A percentile compares a stretch with the other conserved stretches of the same genome.
phyloP scores from a whole-genome alignment of 2,797 vertebrate genomes.

The Onychomys leucogaster region DNA sequence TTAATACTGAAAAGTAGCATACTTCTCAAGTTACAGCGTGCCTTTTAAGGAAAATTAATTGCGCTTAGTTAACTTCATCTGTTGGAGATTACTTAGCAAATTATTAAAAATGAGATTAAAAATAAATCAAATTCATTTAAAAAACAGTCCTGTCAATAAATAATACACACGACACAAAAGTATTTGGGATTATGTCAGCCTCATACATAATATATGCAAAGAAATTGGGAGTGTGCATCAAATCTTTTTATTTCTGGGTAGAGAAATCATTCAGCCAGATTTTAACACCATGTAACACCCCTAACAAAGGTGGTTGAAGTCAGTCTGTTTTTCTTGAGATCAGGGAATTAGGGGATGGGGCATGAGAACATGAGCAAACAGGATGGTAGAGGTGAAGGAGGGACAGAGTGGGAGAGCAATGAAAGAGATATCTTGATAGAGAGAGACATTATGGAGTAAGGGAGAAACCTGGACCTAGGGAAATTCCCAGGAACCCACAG shows the following conservation, averaged over 20 bases:
- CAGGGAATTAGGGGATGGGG: not conserved
- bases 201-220: not conserved
- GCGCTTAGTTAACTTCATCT: not conserved
- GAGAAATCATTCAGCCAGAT: not conserved
- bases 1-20: not conserved
- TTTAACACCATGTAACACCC: not conserved
- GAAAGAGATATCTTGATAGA: too few relatives aligned
- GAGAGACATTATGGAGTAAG: too few relatives aligned
- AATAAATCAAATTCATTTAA: constrained; percentile 4
- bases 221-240: not conserved
- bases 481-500: too few relatives aligned
- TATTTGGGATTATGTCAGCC: not conserved
- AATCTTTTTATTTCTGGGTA: too few relatives aligned
- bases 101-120: constrained; percentile 15
- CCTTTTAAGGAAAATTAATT: not conserved
- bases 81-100: not conserved
- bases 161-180: not conserved
- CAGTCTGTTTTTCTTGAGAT: not conserved
- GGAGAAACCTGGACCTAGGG: too few relatives aligned
- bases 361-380: too few relatives aligned
- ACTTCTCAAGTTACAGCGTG: rapidly evolving
- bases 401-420: too few relatives aligned
- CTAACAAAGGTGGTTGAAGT: not conserved
- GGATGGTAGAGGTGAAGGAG: too few relatives aligned
- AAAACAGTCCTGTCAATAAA: not conserved